Base-by-base conservation (phyloP, 2,888 invertebrate genomes). In the Leucozona laternaria region DNA sequence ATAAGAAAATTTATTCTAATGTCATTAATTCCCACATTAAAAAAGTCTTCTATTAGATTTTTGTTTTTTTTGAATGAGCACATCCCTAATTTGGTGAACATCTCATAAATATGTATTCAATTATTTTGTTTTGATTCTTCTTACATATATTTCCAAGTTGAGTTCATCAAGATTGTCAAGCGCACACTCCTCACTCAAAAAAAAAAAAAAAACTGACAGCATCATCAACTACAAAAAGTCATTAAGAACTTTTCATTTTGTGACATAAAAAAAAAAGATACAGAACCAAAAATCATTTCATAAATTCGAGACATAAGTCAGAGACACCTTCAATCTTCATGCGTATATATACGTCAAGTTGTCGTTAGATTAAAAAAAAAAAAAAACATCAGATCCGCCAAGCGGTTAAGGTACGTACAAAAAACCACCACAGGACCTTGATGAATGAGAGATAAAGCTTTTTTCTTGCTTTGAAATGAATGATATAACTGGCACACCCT, bases 401-500 rank as follows among this genome's bases (percentile, higher is more conserved):
- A 17, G 4, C 0, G 11, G 6, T 45, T 45, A 4, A 28, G n/a
- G 5, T 43, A 25, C 8, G 5, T 15, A 15, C 13, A 5, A 48
- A 48, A 40, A 31, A 66, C 45, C 45, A 34, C 20, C 20, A 20
- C 31, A 68, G 48, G 48, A 50, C 48, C 50, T 48, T 66, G 66
- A 66, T 31, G 48, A 20, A 50, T 13, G 10, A 10, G 15, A 64
- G 17, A 22, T 25, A 48, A 28, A 31, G 31, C 31, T 31, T 31
- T 60, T 43, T 40, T 5, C 6, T 10, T 34, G 4, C 15, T 34
- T 4, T 37, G 37, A 37, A 25, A 40, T n/a, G n/a, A n/a, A n/a
- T n/a, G n/a, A n/a, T 25, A 53, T 48, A 68, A 68, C 53, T 53
- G 68, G 37, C 34, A 68, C 68, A 68, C 68, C 68, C 53, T 53